Evolutionary conservation across 1,140 invertebrate species (phyloP).

Genomic region (Pogonomyrmex californicus): DNA sequence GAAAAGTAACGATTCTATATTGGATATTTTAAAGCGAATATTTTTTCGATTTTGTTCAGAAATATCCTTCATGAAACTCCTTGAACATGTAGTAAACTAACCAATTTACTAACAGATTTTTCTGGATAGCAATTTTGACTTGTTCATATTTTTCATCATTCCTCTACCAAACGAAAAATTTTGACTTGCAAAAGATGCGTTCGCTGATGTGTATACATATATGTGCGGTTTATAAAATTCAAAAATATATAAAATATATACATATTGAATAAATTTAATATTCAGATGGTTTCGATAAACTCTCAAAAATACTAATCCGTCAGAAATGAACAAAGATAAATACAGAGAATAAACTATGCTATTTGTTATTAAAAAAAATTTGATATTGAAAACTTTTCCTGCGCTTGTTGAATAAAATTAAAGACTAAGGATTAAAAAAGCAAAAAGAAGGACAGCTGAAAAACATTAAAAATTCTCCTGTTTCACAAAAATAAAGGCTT

Average conservation of each 20-base stretch:
- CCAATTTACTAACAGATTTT: constrained; percentile 28
- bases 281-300: not conserved
- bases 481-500: not conserved
- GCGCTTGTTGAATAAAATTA: too few relatives aligned
- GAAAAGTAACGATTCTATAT: not conserved
- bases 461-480: not conserved
- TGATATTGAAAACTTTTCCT: not conserved
- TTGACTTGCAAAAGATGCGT: not conserved
- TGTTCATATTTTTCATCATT: constrained; percentile 10
- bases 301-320: not conserved
- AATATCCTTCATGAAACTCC: not conserved
- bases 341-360: not conserved
- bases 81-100: not conserved
- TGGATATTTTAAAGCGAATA: constrained; percentile 32
- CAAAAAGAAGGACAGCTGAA: not conserved
- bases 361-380: not conserved
- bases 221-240: not conserved
- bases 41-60: constrained; percentile 24
- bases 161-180: not conserved
- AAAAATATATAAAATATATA: constrained; percentile 10
- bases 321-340: not conserved
- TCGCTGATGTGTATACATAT: not conserved
- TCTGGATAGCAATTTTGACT: not conserved
- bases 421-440: too few relatives aligned
- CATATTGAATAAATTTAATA: not conserved